Percentiles rank a stretch among this genome's conserved stretches.
Conservation (phyloP, 2,888 invertebrate genomes). For the Nephrotoma flavescens region DNA sequence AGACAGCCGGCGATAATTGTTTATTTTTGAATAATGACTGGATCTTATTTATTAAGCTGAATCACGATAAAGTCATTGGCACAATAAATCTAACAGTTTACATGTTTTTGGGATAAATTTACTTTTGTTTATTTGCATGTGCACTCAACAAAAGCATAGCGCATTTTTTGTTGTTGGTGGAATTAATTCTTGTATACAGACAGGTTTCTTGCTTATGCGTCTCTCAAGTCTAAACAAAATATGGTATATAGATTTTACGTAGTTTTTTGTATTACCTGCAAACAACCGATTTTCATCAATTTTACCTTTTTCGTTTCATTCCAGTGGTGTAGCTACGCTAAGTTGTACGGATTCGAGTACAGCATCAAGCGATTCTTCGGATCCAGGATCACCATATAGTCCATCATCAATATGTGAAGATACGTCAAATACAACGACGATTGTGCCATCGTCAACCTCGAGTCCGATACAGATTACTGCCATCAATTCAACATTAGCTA, state of each 20-base stretch:
- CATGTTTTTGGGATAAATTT: not conserved
- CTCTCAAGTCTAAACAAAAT: not conserved
- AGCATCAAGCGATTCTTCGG: conserved; percentile 69
- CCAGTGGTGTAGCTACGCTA: conserved; percentile 70
- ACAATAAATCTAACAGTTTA: not conserved
- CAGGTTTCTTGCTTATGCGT: not conserved
- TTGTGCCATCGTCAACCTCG: conserved; percentile 20
- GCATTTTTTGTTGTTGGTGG: not conserved
- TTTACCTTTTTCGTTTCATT: conserved; percentile 18
- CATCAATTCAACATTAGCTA: conserved; percentile 15
- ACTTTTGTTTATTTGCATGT: not conserved
- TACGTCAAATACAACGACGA: conserved; percentile 22
- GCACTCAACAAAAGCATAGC: not conserved
- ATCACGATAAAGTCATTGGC: not conserved
- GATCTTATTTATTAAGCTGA: not conserved
- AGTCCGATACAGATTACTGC: conserved; percentile 10
- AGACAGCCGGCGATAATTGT: too few species aligned
- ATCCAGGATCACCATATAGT: conserved; percentile 73
- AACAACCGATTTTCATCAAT: not conserved
- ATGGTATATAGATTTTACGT: not conserved
- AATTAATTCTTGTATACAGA: not conserved
- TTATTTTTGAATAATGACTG: not conserved
- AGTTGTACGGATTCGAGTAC: conserved; percentile 59
- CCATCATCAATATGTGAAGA: conserved; percentile 44
- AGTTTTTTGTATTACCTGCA: not conserved